Base-by-base conservation (phyloP, 2,888 invertebrate genomes). In the Thera obeliscata region DNA sequence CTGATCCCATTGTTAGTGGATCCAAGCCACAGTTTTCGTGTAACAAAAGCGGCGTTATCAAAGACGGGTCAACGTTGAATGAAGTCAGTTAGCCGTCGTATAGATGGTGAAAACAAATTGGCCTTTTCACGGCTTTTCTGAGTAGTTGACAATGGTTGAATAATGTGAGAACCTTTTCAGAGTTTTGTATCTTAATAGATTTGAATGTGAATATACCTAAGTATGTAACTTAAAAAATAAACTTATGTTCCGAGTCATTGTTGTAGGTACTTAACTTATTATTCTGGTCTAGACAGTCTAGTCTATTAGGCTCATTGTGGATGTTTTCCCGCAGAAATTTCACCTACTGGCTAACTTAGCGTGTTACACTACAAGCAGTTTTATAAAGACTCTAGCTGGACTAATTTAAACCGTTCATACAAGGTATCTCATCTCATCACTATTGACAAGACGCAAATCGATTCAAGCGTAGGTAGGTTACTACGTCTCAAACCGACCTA, bases 31-130 rank as follows among this genome's bases (percentile, higher is more conserved):
- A 82, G 76, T 80, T 81, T 80, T 78, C 68, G 64, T 72, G 69
- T 77, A 82, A 91, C 89, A 91, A 89, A 84, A 76, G 76, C 88
- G 90, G 89, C 71, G 66, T 70, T 80, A 86, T 90, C 87, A 90
- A 90, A 90, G 88, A 67, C 56, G 65, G 67, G 66, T 74, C 67
- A 64, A 46, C 56, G 65, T 65, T 69, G 64, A 65, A 69, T 65
- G 66, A 70, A 64, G 59, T 61, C 41, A 48, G 61, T 64, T 56
- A 58, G 56, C 54, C 65, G 56, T 67, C 55, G 59, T 36, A 61
- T 65, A 68, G 67, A 68, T 63, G 57, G 52, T 36, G 56, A 48
- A 64, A 71, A 70, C 67, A 70, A 70, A 70, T 62, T 62, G 59
- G 48, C 48, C 61, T 66, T 71, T 68, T 68, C 66, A 58, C 57